Evolutionary conservation across 2,113 vertebrate genomes (phyloP), one percentile per base, ranked within the genome.

Genomic region (Sciurus niger): DNA sequence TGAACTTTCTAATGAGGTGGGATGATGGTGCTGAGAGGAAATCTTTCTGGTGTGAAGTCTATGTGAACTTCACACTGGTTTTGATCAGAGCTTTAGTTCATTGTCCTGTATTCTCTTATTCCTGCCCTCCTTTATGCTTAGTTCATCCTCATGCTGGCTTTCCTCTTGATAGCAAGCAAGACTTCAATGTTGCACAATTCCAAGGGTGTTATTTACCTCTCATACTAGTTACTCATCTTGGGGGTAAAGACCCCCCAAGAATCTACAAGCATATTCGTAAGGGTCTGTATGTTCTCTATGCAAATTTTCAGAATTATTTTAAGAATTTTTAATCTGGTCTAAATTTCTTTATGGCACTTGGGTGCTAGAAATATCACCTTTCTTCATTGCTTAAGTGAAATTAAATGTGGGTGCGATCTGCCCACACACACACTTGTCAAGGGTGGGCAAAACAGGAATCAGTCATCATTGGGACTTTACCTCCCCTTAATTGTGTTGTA

Each of bases 291-390:
- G 60, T 85, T 95, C 60, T 86, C 68, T 79, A 74, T 76, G 86
- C 40, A 97, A 85, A 89, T 46, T 77, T 94, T 92, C 78, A 89
- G n/a, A 94, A 94, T 63, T 80, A 90, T 80, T 84, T 84, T 70
- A 86, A 73, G 55, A 67, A 94, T 68, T 68, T 84, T 89, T 79
- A 72, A 86, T 72, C 65, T 92, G 11, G 34, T 93, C 90, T 60
- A 79, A 93, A 76, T 90, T 94, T 82, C 20, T 90, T 46, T 24
- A 25, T 80, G 46, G 85, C 40, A 85, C 25, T 80, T 88, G 53
- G 90, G 2, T 55, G 32, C 7, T 77, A 90, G 80, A 70, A 94
- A 67, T 86, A 40, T 87, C 73, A 91, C 67, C 84, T 86, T 92
- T 92, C 80, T 85, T 65, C 90, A 67, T 73, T 84, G 58, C 67